These are phyloP conservation scores for Epizoanthus fatuus DNA, from an alignment of 92 coral and sea anemone species.

Conservation along the genomic window DNA sequence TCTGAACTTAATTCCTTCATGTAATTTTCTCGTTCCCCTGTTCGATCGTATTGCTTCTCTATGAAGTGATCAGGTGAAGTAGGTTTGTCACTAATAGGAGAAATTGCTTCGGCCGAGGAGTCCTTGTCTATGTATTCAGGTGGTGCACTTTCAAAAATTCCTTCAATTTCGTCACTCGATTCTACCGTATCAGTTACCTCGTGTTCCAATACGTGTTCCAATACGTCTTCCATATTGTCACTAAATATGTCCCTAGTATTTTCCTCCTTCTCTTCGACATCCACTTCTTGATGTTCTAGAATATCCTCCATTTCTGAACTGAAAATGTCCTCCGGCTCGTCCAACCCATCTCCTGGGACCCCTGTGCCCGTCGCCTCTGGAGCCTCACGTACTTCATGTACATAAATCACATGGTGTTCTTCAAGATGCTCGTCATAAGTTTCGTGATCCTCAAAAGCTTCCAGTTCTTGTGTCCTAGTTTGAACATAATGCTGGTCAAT, in stretches of 20 bases:
- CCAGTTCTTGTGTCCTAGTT: constrained; percentile 18
- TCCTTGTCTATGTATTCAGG: background rate
- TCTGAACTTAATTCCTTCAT: background rate
- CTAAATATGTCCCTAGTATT: constrained; percentile 14
- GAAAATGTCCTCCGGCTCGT: constrained; percentile 10
- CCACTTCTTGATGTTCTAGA: constrained; percentile 21
- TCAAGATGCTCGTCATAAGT: constrained; percentile 14
- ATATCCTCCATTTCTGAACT: constrained; percentile 29
- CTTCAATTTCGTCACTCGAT: background rate
- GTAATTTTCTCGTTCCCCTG: background rate
- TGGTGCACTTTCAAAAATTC: constrained; percentile 26
- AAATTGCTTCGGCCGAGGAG: background rate
- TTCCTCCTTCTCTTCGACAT: background rate
- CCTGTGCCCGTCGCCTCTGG: background rate
- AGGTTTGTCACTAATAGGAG: background rate
- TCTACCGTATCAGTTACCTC: constrained; percentile 6
- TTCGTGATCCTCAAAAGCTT: constrained; percentile 7
- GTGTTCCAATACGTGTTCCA: constrained; percentile 6
- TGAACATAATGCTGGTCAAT: constrained; percentile 14
- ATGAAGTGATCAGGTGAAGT: background rate
- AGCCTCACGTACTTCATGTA: background rate
- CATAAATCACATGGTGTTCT: constrained; percentile 5
- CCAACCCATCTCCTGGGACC: background rate
- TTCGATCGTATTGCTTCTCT: background rate
- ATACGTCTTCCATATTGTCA: constrained; percentile 21